These are phyloP conservation scores for human (Homo sapiens) DNA, from an alignment of 2,113 vertebrate species.

Conservation along the genomic window DNA sequence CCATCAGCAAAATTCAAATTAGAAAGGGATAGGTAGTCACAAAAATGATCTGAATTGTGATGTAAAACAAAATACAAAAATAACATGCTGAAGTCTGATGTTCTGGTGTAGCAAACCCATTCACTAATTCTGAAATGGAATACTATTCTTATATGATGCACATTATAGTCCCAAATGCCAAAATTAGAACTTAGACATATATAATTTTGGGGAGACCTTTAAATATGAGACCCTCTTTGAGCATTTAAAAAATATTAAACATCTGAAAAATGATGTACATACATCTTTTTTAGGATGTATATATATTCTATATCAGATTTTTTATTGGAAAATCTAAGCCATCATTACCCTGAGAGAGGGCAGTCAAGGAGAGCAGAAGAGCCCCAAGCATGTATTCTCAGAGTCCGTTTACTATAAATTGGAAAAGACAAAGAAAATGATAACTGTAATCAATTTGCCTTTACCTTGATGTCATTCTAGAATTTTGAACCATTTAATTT, in stretches of 20 bases:
- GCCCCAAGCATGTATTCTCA: accelerated
- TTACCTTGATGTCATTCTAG: neutral
- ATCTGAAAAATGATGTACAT: neutral
- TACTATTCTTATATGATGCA: neutral
- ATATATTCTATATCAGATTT: no score
- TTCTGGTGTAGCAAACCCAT: neutral
- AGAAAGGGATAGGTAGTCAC: slow-evolving; percentile 34
- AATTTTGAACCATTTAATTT: neutral
- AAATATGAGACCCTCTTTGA: neutral
- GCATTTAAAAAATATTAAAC: neutral
- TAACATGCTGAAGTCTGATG: neutral
- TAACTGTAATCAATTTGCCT: neutral
- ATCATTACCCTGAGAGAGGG: accelerated
- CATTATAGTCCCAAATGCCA: neutral
- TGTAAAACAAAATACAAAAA: slow-evolving; percentile 29
- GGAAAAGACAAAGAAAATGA: neutral
- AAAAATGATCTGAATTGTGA: slow-evolving; percentile 21
- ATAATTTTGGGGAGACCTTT: neutral
- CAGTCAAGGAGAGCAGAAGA: neutral
- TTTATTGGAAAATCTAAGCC: neutral
- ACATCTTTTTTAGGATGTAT: neutral
- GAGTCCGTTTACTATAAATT: neutral
- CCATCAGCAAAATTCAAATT: slow-evolving; percentile 50
- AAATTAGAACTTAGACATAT: neutral
- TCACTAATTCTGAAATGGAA: neutral